phyloP scores from a whole-genome alignment of 2,113 vertebrate species.

The Psettodes erumei region DNA sequence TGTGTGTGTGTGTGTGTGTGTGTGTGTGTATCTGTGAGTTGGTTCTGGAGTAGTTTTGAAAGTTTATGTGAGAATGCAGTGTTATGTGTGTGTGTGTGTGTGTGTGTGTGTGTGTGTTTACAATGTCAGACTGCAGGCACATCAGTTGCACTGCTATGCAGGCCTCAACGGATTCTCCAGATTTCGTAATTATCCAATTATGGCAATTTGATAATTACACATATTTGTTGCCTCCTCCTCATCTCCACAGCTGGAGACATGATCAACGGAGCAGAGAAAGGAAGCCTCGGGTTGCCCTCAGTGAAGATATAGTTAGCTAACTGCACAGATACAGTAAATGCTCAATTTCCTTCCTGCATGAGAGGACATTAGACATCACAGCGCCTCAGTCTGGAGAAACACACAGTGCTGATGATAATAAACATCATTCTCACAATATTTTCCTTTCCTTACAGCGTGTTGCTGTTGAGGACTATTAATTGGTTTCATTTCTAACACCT shows the following conservation, averaged over 20 bases:
- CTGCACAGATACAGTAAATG: not conserved
- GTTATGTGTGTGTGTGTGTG: not conserved
- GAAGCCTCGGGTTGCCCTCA: not conserved
- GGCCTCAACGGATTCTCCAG: conserved; percentile 7
- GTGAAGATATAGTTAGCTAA: not conserved
- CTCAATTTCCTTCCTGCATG: not conserved
- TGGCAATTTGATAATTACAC: conserved; percentile 64
- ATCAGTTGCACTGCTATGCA: not conserved
- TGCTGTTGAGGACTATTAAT: too few relatives aligned
- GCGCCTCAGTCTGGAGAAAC: not conserved
- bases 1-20: too few relatives aligned
- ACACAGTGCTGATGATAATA: not conserved
- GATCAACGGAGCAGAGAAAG: not conserved
- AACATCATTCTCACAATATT: not conserved
- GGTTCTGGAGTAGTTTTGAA: not conserved
- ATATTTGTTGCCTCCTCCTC: conserved; percentile 29
- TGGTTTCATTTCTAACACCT: not conserved
- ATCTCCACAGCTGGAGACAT: conserved; percentile 13
- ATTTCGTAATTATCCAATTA: conserved; percentile 51
- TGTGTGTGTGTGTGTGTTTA: conserved; percentile 21
- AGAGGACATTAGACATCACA: not conserved
- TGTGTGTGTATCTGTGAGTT: not conserved
- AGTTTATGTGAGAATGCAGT: not conserved
- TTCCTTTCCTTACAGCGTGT: not conserved
- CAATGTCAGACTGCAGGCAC: not conserved